Evolutionary conservation across 2,888 invertebrate genomes (phyloP), one percentile per base, ranked within the genome.

Genomic region (Tigriopus californicus): DNA sequence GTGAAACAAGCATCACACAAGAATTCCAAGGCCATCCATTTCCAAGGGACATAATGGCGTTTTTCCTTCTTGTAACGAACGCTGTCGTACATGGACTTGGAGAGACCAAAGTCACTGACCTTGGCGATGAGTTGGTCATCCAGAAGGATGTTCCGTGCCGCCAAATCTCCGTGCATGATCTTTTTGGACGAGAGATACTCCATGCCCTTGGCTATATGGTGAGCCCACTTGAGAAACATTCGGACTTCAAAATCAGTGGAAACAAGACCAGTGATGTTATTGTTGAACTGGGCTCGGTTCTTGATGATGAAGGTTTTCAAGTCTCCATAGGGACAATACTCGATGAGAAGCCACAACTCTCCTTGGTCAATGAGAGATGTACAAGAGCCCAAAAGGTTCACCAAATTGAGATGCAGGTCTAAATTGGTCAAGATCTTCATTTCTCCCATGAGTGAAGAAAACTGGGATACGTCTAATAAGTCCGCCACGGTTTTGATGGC

Each of bases 121-220:
- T 58, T 58, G 8, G 58, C 58, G 22, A 25, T 49, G 8, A 33
- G 33, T 24, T 40, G 33, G 12, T 48, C 46, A 10, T 22, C 49
- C 11, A 46, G 13, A 8, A 58, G 33, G 25, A 58, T 58, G 22
- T 58, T 58, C 11, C 58, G 13, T 6, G 58, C 58, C 13, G 58
- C 58, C 41, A 58, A 15, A 33, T 58, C 58, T 18, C 58, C 58
- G 18, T 58, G 58, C 58, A 58, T 58, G 33, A 58, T 58, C 12
- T 41, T 18, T 18, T 51, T 18, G 24, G 40, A 51, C 6, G 42
- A 15, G 18, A 58, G 33, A 24, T 49, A 51, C 25, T 58, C 24
- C 25, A 58, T 33, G n/a, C 51, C 58, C 15, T 58, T 44, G 8
- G 51, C 49, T 24, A 58, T 58, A 11, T 40, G 18, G 20, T 44